Evolutionary conservation across 2,113 vertebrate genomes (phyloP).

Genomic region (Cynocephalus volans): DNA sequence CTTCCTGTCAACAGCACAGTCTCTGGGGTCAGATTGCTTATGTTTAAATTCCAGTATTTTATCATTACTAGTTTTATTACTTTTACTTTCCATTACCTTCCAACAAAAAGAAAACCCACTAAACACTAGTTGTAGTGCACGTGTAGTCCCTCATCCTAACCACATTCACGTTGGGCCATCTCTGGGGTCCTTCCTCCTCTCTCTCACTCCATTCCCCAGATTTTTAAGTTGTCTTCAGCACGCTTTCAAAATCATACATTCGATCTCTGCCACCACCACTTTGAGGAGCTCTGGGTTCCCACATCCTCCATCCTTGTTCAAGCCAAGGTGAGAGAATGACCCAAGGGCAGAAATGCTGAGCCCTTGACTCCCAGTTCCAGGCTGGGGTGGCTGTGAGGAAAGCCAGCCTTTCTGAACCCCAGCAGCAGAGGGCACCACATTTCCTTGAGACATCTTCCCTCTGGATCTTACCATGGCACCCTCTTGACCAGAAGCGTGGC

Average conservation of each 20-base stretch:
- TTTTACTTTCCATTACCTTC: neutral
- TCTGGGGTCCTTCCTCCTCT: neutral
- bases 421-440: neutral
- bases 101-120: neutral
- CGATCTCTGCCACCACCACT: neutral
- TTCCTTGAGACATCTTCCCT: neutral
- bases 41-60: neutral
- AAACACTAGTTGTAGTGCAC: neutral
- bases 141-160: neutral
- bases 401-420: neutral
- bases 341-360: neutral
- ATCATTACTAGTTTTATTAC: neutral
- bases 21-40: neutral
- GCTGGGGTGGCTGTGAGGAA: neutral
- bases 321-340: neutral
- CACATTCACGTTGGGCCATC: neutral
- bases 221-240: neutral
- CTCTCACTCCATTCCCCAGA: neutral
- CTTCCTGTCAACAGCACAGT: neutral
- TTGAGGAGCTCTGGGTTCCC: neutral
- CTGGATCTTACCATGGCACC: neutral
- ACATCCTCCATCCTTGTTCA: neutral
- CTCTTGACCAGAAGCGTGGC: neutral
- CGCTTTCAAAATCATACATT: neutral
- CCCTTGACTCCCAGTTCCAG: neutral